Base-by-base conservation (phyloP, 2,888 invertebrate genomes). In the Tribolium freemani region DNA sequence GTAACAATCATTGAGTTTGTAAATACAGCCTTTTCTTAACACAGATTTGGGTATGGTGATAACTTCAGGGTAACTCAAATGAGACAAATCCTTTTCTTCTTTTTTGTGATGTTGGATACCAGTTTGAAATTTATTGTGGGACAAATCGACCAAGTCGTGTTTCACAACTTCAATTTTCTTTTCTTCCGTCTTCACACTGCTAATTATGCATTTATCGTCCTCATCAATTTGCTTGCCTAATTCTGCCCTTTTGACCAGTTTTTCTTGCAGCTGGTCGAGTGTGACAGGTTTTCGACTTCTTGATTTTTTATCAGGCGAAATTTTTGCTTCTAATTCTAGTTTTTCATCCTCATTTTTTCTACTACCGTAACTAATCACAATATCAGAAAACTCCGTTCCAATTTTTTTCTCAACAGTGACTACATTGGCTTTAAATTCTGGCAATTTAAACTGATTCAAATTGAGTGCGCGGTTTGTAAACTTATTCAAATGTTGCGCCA, bases 1-100 rank as follows among this genome's bases (percentile, higher is more conserved):
- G 84, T 91, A 96, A 79, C 93, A 93, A 85, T 95, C 94, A 75
- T 92, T 90, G 0, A 94, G 88, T 86, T 92, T 92, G 82, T 94
- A 95, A 5, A 92, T 91, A 50, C 89, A 90, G 21, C 91, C 93
- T 80, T 84, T 86, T 77, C 90, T 90, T 77, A 88, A 89, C 38
- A 90, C 87, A 61, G 90, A 89, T 78, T 89, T 90, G 2, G 95
- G 94, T 75, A 95, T 94, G 76, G 88, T 88, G 73, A 95, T 94
- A 80, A 87, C 88, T 74, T 91, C 89, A 38, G 90, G 89, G 81
- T 91, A 92, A 38, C 80, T 76, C 58, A 86, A 78, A 76, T 84
- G 81, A 26, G 78, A 74, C 57, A 77, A 63, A 75, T 81, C 79
- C 79, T 72, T 68, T 75, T 75, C 71, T 51, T 69, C 75, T 77